These are phyloP conservation scores for Suricata suricatta DNA, from an alignment of 2,113 vertebrate species.

Conservation along the genomic window DNA sequence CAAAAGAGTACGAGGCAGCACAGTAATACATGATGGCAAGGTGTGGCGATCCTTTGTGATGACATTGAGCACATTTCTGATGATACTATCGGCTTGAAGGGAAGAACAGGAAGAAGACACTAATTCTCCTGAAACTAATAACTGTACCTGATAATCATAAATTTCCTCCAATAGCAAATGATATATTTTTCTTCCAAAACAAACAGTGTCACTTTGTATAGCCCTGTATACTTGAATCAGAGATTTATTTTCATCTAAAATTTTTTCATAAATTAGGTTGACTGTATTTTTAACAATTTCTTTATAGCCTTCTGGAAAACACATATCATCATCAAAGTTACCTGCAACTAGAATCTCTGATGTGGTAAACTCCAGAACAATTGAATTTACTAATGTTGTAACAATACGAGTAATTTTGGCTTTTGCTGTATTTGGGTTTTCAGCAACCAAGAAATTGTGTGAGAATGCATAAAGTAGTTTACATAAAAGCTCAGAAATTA, in stretches of 20 bases:
- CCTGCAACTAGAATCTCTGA: slow-evolving; percentile 72
- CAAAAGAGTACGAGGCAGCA: slow-evolving; percentile 63
- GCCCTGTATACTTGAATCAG: slow-evolving; percentile 53
- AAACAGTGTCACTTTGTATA: slow-evolving; percentile 54
- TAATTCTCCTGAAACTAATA: slow-evolving; percentile 70
- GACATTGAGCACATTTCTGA: slow-evolving; percentile 61
- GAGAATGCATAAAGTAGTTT: slow-evolving; percentile 70
- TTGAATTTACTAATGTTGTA: slow-evolving; percentile 66
- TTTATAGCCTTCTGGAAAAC: slow-evolving; percentile 55
- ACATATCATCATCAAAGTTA: slow-evolving; percentile 39
- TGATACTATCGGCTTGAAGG: slow-evolving; percentile 67
- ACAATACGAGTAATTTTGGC: slow-evolving; percentile 40
- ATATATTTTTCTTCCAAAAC: slow-evolving; percentile 74
- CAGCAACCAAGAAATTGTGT: slow-evolving; percentile 32
- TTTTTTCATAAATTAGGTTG: slow-evolving; percentile 63
- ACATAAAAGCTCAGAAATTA: slow-evolving; percentile 75
- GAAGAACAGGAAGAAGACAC: slow-evolving; percentile 54
- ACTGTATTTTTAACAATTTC: slow-evolving; percentile 68
- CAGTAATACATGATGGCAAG: slow-evolving; percentile 63
- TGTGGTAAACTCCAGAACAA: slow-evolving; percentile 70
- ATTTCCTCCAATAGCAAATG: slow-evolving; percentile 74
- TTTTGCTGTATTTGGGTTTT: slow-evolving; percentile 45
- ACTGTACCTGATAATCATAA: slow-evolving; percentile 74
- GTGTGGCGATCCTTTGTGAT: slow-evolving; percentile 24
- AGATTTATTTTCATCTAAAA: slow-evolving; percentile 66